A percentile compares a stretch with the other conserved stretches of the same genome.
Evolutionary conservation across 1,140 invertebrate species (phyloP).

Genomic region (Brachionus koreanus): DNA sequence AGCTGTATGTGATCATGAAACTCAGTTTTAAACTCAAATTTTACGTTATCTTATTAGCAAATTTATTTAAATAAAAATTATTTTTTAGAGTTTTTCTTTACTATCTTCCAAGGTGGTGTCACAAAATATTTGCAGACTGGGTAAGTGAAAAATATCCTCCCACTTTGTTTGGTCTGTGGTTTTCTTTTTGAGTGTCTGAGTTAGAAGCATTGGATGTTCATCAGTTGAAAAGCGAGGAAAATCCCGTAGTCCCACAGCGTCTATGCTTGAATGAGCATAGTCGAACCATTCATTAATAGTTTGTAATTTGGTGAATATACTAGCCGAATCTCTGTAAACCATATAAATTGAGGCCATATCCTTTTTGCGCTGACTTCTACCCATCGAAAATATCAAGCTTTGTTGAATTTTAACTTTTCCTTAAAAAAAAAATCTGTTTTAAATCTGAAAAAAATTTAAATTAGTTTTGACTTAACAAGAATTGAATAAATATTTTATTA

Average conservation of each 20-base stretch:
- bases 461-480: background rate
- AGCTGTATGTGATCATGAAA: conserved; percentile 98
- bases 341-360: conserved; percentile 85
- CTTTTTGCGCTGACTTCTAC: conserved; percentile 63
- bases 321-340: conserved; percentile 77
- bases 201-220: conserved; percentile 26
- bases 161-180: conserved; percentile 52
- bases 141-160: conserved; percentile 49
- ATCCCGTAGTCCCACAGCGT: conserved; percentile 27
- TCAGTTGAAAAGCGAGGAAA: conserved; percentile 44
- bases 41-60: conserved; percentile 77
- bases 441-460: background rate
- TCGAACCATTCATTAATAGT: conserved; percentile 91
- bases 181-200: conserved; percentile 11
- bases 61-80: conserved; percentile 60
- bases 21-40: conserved; percentile 94
- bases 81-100: background rate
- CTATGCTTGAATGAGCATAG: conserved; percentile 68
- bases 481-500: background rate
- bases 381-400: conserved; percentile 77
- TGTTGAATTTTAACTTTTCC: conserved; percentile 49
- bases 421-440: background rate
- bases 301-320: conserved; percentile 79
- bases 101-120: background rate
- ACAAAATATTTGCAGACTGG: conserved; percentile 18